Evolutionary conservation across 2,888 invertebrate species (phyloP).

Genomic region (Rotaria macrura): DNA sequence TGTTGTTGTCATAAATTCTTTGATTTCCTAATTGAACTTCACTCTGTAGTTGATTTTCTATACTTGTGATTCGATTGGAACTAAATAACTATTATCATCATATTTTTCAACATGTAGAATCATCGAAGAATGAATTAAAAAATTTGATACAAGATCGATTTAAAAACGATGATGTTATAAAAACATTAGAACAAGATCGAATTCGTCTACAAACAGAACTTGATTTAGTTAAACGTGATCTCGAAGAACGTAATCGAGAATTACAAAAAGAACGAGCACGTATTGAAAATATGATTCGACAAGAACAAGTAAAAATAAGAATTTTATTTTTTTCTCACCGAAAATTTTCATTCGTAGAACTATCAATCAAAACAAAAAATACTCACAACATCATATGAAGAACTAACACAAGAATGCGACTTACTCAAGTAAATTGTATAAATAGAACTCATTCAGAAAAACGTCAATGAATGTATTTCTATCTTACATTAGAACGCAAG

Average conservation of each 20-base stretch:
- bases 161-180: not conserved
- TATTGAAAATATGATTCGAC: constrained; percentile 23
- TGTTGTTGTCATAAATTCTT: too few relatives aligned
- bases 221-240: constrained; percentile 27
- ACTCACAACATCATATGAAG: constrained; percentile 16
- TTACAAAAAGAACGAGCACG: constrained; percentile 24
- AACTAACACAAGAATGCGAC: constrained; percentile 29
- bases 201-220: constrained; percentile 28
- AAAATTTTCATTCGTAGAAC: not conserved
- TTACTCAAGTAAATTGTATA: not conserved
- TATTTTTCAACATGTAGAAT: not conserved
- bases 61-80: too few relatives aligned
- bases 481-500: not conserved
- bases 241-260: constrained; percentile 8
- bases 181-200: constrained; percentile 26
- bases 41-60: too few relatives aligned
- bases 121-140: not conserved
- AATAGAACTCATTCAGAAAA: not conserved
- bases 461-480: not conserved
- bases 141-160: not conserved
- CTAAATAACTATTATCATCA: too few relatives aligned
- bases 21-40: too few relatives aligned
- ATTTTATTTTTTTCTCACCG: not conserved
- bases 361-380: constrained; percentile 27
- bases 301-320: constrained; percentile 21